Base-by-base conservation (phyloP, 2,797 vertebrate species). In the Distichodus sexfasciatus region DNA sequence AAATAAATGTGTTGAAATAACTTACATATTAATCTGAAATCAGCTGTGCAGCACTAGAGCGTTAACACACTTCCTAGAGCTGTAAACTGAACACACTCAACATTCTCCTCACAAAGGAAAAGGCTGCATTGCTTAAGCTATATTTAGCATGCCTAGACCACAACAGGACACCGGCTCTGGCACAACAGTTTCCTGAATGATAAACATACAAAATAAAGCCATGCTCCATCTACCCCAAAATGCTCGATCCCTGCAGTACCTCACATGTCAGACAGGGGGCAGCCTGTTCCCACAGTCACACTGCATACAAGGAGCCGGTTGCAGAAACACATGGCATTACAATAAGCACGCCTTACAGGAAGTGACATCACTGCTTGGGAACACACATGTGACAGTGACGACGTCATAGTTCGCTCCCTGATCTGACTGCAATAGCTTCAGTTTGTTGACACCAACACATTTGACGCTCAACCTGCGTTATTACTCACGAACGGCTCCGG, bases 261-360 rank as follows among this genome's bases (percentile, higher is more conserved):
- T 15, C 0, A 3, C 33, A 47, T 54, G 4, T 59, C 76, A 76
- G 75, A 64, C 54, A 87, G 89, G 78, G 79, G 88, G 83, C 84
- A 78, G 69, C 23, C 51, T 79, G 51, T 70, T 59, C 70, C 73
- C 67, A 77, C 70, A 9, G 15, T 75, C 70, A 72, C n/a, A 69
- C 17, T 26, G 21, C 14, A 61, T 12, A 54, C 6, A 9, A 8
- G 28, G 10, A 53, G 0, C 43, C 12, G 3, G 35, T 66, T 40
- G 17, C 21, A 21, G 14, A 26, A 26, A 23, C 55, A 51, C 58
- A 38, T 38, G 15, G 38, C 28, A 33, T 33, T 54, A 26, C 10
- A 38, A 19, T 48, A 36, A 41, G 58, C 59, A 68, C 35, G 26
- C 14, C 55, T 65, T 12, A 58, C 58, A 48, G 53, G 40, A 65